phyloP scores from a whole-genome alignment of 2,797 vertebrate species.

The Thaleichthys pacificus region DNA sequence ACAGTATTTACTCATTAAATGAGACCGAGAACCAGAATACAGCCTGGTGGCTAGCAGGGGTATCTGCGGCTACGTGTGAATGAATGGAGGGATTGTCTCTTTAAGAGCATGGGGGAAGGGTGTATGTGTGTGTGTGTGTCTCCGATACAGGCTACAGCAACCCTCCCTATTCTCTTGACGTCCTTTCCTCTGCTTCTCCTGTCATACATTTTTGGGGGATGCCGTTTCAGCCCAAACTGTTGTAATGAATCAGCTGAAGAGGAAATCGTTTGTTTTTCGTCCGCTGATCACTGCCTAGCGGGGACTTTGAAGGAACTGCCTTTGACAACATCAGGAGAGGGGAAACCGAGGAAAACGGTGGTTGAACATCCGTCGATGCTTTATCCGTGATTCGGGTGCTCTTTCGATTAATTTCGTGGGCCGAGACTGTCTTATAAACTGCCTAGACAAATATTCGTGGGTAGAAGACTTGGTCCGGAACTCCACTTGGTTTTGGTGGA shows the following conservation, averaged over 20 bases:
- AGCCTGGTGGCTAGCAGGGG: not conserved
- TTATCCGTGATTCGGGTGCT: conserved; percentile 20
- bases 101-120: conserved; percentile 46
- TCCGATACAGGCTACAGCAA: conserved; percentile 42
- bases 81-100: conserved; percentile 56
- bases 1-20: no score
- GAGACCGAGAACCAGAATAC: no score
- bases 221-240: conserved; percentile 30
- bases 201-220: conserved; percentile 25
- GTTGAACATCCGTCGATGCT: conserved; percentile 46
- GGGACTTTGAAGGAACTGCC: conserved; percentile 2
- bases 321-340: conserved; percentile 12
- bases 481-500: conserved; percentile 15
- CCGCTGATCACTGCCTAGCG: not conserved
- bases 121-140: conserved; percentile 17
- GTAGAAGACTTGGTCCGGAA: not conserved
- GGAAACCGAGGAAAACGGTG: not conserved
- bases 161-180: conserved; percentile 59
- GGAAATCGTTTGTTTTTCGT: not conserved
- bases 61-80: conserved; percentile 7
- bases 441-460: not conserved
- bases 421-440: not conserved
- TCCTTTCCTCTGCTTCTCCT: conserved; percentile 56
- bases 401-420: conserved; percentile 28
- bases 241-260: conserved; percentile 4